A percentile compares a stretch with the other conserved stretches of the same genome.
These are phyloP conservation scores for Urocyon cinereoargenteus DNA, from an alignment of 2,797 vertebrate species.

Conservation along the genomic window DNA sequence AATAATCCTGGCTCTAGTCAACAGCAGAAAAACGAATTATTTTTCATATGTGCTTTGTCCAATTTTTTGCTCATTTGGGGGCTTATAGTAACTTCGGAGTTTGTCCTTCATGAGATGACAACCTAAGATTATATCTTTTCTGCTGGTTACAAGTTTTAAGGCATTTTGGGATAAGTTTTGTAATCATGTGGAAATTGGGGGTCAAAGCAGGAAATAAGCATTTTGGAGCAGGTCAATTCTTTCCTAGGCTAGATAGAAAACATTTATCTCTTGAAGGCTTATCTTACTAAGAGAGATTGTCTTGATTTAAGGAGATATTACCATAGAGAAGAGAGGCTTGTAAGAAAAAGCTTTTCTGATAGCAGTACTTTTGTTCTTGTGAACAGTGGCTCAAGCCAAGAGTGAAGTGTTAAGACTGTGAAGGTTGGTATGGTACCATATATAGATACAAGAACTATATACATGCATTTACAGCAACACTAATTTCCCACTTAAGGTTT, in stretches of 20 bases:
- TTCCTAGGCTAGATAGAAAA: conserved; percentile 26
- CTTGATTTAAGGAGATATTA: neutral
- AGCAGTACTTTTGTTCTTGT: neutral
- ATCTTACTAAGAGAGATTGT: neutral
- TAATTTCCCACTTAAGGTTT: neutral
- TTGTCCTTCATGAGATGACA: conserved; percentile 47
- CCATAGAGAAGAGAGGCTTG: neutral
- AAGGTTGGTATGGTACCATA: neutral
- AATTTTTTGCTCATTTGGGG: conserved; percentile 63
- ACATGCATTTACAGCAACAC: neutral
- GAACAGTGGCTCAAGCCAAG: neutral
- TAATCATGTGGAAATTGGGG: conserved; percentile 30
- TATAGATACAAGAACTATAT: neutral
- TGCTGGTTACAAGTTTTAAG: conserved; percentile 24
- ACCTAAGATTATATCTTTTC: neutral
- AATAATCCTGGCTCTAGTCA: conserved; percentile 53
- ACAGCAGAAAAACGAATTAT: conserved; percentile 47
- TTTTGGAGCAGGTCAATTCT: neutral
- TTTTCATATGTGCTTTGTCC: conserved; percentile 21
- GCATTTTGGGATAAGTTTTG: conserved; percentile 62
- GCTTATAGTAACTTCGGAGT: conserved; percentile 23
- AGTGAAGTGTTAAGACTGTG: neutral
- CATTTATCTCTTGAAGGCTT: conserved; percentile 17
- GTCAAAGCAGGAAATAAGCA: neutral
- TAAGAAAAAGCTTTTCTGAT: neutral